A percentile compares a stretch with the other conserved stretches of the same genome.
Conservation (phyloP, 2,888 invertebrate genomes). For the Patella depressa region DNA sequence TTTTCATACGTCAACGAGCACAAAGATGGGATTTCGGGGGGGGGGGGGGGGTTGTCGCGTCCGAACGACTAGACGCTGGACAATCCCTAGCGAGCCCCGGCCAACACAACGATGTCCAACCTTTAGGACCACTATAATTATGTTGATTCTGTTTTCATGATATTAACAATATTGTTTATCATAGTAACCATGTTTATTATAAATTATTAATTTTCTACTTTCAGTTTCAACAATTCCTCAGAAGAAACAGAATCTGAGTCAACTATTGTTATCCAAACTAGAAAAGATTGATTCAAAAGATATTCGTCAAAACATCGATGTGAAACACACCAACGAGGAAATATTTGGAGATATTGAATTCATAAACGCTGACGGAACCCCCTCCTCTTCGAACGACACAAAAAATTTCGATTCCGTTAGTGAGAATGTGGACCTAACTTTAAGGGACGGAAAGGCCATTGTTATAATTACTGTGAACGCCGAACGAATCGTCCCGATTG, state of each 20-base stretch:
- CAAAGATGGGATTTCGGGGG: too few relatives aligned
- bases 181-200: too few relatives aligned
- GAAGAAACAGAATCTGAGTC: slow-evolving; percentile 51
- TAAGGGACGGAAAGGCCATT: slow-evolving; percentile 60
- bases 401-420: slow-evolving; percentile 61
- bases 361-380: slow-evolving; percentile 57
- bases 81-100: too few relatives aligned
- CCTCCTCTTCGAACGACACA: slow-evolving; percentile 39
- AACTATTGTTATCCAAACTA: slow-evolving; percentile 50
- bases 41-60: too few relatives aligned
- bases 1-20: too few relatives aligned
- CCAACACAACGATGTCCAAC: too few relatives aligned
- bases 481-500: slow-evolving; percentile 66
- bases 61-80: too few relatives aligned
- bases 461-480: slow-evolving; percentile 68
- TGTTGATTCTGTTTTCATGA: too few relatives aligned
- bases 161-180: too few relatives aligned
- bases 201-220: too few relatives aligned
- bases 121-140: too few relatives aligned
- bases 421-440: slow-evolving; percentile 59
- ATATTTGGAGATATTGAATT: slow-evolving; percentile 60
- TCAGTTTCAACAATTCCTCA: too few relatives aligned
- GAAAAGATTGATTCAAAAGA: slow-evolving; percentile 60
- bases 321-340: slow-evolving; percentile 61
- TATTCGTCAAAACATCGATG: slow-evolving; percentile 58